These are phyloP conservation scores for Apodemia zela DNA, from an alignment of 2,888 invertebrate species.

Conservation along the genomic window DNA sequence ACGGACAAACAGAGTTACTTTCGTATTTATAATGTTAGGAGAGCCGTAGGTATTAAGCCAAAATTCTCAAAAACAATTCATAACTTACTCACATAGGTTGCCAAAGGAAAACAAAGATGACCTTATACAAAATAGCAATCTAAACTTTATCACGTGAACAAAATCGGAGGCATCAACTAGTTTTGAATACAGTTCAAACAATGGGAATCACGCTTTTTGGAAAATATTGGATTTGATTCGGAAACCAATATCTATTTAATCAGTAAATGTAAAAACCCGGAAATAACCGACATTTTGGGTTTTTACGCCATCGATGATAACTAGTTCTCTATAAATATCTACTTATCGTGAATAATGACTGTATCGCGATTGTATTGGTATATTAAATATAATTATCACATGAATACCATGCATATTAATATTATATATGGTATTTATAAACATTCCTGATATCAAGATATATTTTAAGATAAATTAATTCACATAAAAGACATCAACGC, in stretches of 20 bases:
- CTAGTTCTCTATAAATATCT: constrained; percentile 14
- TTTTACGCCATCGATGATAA: constrained; percentile 19
- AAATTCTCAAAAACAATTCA: too few species aligned
- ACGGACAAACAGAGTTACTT: too few species aligned
- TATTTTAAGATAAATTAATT: constrained; percentile 18
- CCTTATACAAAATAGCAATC: too few species aligned
- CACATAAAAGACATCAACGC: constrained; percentile 31
- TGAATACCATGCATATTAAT: neutral
- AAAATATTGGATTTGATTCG: constrained; percentile 4
- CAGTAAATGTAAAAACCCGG: constrained; percentile 19
- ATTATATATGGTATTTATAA: too few species aligned
- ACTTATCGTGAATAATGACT: neutral
- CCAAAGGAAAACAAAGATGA: too few species aligned
- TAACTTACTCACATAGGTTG: too few species aligned
- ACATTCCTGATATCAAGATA: too few species aligned
- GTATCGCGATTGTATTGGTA: neutral
- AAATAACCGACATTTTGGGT: constrained; percentile 4
- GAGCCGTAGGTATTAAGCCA: too few species aligned
- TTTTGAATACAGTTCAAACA: neutral
- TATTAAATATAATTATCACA: neutral
- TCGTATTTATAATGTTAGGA: too few species aligned
- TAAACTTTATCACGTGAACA: too few species aligned
- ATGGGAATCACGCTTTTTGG: constrained; percentile 7
- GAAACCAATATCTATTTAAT: neutral
- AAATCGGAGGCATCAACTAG: too few species aligned